Base-by-base conservation (phyloP, 2,797 vertebrate species). In the Adrianichthys oophorus region DNA sequence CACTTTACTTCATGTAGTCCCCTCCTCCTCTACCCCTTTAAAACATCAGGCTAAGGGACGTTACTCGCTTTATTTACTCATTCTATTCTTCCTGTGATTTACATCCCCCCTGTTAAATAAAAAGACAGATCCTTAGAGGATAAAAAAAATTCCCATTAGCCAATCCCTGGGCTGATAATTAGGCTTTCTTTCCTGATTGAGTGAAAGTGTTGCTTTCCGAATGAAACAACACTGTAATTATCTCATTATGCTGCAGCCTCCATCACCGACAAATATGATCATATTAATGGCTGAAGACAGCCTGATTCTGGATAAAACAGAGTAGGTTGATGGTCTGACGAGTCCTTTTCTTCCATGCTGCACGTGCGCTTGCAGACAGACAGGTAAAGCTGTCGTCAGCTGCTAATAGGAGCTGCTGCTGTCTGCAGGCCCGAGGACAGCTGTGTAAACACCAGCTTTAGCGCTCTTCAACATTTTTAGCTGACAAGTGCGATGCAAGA, bases 111-210 rank as follows among this genome's bases (percentile, higher is more conserved):
- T 10, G 12, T 37, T 37, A 12, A 19, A 42, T 14, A 41, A 48
- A 70, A 53, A 62, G 48, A 59, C 62, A 24, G n/a, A 65, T 48
- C 77, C 62, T 67, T 18, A 17, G 62, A 82, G 65, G 32, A 37
- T 37, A 37, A 12, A 37, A 32, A 32, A 32, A 37, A 48, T 94
- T 93, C 92, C 93, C 94, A 97, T 96, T 96, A 96, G 93, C 93
- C 93, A 94, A 95, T 96, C 95, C 93, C 95, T 87, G 74, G 92
- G 93, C 94, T 92, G 90, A 87, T 96, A 96, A 96, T 97, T 98
- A 95, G 90, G 87, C 85, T 93, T 95, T 95, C 93, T 94, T 94
- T 94, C 95, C 93, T 96, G 95, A 98, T 95, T 93, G 93, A 95
- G 91, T 86, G 82, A 83, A 91, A 79, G 79, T 90, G 94, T 93